These are phyloP conservation scores for Botrylloides violaceus DNA, from an alignment of 23 tunicate genomes.

Conservation along the genomic window DNA sequence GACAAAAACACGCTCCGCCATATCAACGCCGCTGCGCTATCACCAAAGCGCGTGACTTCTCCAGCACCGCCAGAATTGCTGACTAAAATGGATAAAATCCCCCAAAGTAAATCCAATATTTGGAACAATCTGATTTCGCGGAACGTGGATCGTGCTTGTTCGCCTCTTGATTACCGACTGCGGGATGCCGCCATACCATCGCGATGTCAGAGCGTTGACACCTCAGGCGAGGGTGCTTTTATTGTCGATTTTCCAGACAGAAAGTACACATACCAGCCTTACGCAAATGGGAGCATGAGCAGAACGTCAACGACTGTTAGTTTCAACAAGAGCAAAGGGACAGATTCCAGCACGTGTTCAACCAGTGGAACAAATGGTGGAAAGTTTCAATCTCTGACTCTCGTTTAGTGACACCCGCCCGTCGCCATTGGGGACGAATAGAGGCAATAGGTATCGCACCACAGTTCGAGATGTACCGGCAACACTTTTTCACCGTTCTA, in stretches of 20 bases:
- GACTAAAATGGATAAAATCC: neutral
- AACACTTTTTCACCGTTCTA: too few relatives aligned
- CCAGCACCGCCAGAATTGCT: neutral
- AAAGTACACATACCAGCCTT: slow-evolving; percentile 8
- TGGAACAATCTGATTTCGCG: neutral
- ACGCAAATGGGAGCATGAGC: neutral
- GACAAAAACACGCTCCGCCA: neutral
- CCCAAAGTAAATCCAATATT: neutral
- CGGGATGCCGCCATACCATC: slow-evolving; percentile 5
- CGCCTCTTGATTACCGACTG: neutral
- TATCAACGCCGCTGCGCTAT: neutral
- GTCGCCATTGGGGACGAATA: too few relatives aligned
- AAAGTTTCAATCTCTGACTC: slow-evolving; percentile 44
- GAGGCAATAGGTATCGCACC: too few relatives aligned
- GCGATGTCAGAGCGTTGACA: slow-evolving; percentile 20
- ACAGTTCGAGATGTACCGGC: too few relatives aligned
- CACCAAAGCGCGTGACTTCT: neutral
- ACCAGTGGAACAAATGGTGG: slow-evolving; percentile 5
- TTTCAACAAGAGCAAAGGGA: slow-evolving; percentile 6
- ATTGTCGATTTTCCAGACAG: slow-evolving; percentile 10
- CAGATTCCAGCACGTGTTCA: slow-evolving; percentile 47
- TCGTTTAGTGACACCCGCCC: slow-evolving; percentile 24
- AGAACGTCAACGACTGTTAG: neutral
- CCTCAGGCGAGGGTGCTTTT: neutral
- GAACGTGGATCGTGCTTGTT: neutral